phyloP scores from a whole-genome alignment of 2,888 invertebrate species.

The Trissonchulus sp. region DNA sequence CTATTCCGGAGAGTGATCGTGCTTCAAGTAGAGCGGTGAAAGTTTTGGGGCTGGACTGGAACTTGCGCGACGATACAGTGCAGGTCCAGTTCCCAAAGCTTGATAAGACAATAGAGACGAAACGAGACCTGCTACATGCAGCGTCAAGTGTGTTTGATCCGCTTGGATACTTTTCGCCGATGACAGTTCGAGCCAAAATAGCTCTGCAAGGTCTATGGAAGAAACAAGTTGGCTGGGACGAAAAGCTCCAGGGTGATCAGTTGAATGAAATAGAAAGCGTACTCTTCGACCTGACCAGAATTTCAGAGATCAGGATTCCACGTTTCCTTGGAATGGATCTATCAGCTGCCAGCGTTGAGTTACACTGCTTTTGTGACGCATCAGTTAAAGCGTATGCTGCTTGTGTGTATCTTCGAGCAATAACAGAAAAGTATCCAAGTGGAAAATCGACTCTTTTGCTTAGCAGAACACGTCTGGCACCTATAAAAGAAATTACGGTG shows the following conservation, averaged over 20 bases:
- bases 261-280: neutral
- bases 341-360: neutral
- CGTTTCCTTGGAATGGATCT: neutral
- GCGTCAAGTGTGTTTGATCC: slow-evolving; percentile 3
- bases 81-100: neutral
- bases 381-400: slow-evolving; percentile 39
- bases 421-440: no score
- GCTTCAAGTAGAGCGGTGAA: neutral
- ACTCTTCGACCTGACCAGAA: neutral
- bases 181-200: neutral
- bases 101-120: neutral
- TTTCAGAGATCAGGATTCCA: neutral
- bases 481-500: slow-evolving; percentile 38
- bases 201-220: neutral
- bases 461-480: slow-evolving; percentile 38
- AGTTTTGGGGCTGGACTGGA: slow-evolving; percentile 25
- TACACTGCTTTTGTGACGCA: slow-evolving; percentile 39
- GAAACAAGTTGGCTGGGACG: neutral
- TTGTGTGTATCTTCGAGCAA: slow-evolving; percentile 34
- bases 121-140: slow-evolving; percentile 3
- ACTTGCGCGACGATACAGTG: slow-evolving; percentile 27
- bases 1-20: neutral
- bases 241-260: neutral
- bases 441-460: slow-evolving; percentile 27
- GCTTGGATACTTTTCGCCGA: neutral